Evolutionary conservation across 2,113 vertebrate genomes (phyloP), one percentile per base, ranked within the genome.

Genomic region (Chiloscyllium plagiosum): DNA sequence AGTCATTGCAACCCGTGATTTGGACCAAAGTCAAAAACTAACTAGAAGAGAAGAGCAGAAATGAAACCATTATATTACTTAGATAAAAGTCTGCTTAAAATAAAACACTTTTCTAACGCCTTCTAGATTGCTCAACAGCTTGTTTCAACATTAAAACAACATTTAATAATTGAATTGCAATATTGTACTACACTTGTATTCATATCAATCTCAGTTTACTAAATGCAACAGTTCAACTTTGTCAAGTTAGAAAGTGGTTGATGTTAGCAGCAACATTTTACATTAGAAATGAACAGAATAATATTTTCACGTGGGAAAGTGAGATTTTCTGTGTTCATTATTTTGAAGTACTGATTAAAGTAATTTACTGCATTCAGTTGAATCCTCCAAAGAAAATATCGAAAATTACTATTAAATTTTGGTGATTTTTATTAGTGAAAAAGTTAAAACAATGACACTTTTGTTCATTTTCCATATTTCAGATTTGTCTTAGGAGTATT

Each of bases 1-100:
- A 0, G 99, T 99, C 99, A 99, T 99, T 96, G 72, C 97, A 52
- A 52, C 94, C 66, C 33, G 22, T 52, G 50, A 72, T 72, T 72
- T 22, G 4, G 6, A 33, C 68, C 69, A 72, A 20, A 4, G n/a
- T 70, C 93, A 68, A 94, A 42, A 47, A 26, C 19, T 26, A 50
- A 76, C 68, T 72, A 50, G 94, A 29, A 76, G 26, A 50, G 37
- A 95, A 50, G 47, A 19, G 6, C 7, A 76, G 69, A 90, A 10
- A 90, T 90, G 10, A 90, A 12, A 33, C 19, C 61, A 65, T 26
- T 29, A 4, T 12, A 61, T 90, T n/a, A 93, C 22, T 66, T 20
- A 92, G 89, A 66, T 10, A n/a, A 52, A n/a, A 93, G 65, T 37
- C 1, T 37, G 61, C 37, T 66, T 20, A 37, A 92, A 66, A 66